These are phyloP conservation scores for Actinia tenebrosa DNA, from an alignment of 64 coral and sea anemone species.

Conservation along the genomic window DNA sequence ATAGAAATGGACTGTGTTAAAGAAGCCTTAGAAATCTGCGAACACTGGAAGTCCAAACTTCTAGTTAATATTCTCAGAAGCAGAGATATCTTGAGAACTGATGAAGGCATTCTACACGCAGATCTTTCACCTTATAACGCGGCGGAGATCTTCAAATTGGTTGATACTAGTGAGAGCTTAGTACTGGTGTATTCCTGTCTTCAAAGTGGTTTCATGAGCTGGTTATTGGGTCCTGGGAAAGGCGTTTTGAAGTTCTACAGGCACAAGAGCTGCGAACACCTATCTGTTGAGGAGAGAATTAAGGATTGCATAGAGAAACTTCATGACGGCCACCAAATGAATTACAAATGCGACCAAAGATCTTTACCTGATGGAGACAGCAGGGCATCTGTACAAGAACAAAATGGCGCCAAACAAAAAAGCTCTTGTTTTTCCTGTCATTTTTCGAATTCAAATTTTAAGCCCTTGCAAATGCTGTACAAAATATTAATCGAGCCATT, in stretches of 20 bases:
- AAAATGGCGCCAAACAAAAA: background rate
- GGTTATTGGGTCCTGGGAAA: slow-evolving; percentile 67
- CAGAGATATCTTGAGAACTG: slow-evolving; percentile 23
- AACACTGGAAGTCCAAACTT: slow-evolving; percentile 53
- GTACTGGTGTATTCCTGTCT: slow-evolving; percentile 60
- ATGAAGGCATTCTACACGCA: background rate
- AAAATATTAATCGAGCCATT: slow-evolving; percentile 42
- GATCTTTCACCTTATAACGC: slow-evolving; percentile 35
- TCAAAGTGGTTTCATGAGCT: slow-evolving; percentile 56
- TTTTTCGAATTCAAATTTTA: slow-evolving; percentile 6
- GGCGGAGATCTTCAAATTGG: slow-evolving; percentile 40
- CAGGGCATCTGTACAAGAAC: background rate
- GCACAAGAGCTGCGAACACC: slow-evolving; percentile 57
- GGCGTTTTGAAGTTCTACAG: slow-evolving; percentile 68
- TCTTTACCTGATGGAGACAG: slow-evolving; percentile 36
- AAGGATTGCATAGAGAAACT: slow-evolving; percentile 64
- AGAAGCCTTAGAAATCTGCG: slow-evolving; percentile 71
- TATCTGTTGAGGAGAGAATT: slow-evolving; percentile 36
- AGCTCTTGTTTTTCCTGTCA: slow-evolving; percentile 31
- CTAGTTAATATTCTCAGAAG: slow-evolving; percentile 61
- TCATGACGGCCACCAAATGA: slow-evolving; percentile 17
- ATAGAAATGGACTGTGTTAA: slow-evolving; percentile 60
- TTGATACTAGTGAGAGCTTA: slow-evolving; percentile 36
- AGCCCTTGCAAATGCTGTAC: slow-evolving; percentile 42
- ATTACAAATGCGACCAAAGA: slow-evolving; percentile 73